These are phyloP conservation scores for Indicator indicator DNA, from an alignment of 2,113 vertebrate genomes.

Conservation along the genomic window DNA sequence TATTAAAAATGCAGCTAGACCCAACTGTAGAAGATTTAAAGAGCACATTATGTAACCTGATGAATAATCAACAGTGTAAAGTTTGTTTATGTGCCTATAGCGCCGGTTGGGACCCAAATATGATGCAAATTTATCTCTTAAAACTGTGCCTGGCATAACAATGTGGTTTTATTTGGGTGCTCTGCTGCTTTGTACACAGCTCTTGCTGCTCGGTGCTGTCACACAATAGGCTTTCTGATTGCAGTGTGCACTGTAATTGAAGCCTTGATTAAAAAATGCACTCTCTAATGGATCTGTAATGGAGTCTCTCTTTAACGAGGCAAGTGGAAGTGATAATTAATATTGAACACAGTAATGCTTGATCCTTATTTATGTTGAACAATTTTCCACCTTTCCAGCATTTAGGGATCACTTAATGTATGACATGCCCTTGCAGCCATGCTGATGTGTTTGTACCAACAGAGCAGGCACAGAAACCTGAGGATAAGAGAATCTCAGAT, in stretches of 20 bases:
- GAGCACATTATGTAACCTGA: not conserved
- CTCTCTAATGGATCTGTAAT: not conserved
- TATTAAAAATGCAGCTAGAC: not conserved
- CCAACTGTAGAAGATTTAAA: not conserved
- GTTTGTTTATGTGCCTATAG: not conserved
- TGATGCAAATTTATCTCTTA: not conserved
- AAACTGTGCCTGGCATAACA: not conserved
- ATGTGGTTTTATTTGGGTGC: not conserved
- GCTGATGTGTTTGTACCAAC: not conserved
- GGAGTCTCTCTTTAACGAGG: not conserved
- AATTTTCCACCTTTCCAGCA: not conserved
- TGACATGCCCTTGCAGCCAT: not conserved
- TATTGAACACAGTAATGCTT: not conserved
- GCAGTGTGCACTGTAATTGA: not conserved
- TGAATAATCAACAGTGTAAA: not conserved
- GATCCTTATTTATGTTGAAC: not conserved
- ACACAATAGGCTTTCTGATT: slow-evolving; percentile 2
- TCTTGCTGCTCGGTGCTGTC: not conserved
- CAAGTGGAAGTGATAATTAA: not conserved
- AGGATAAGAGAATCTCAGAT: not conserved
- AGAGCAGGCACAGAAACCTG: not conserved
- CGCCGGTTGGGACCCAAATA: not conserved
- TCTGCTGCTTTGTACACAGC: not conserved
- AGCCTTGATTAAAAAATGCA: slow-evolving; percentile 19
- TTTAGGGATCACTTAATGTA: not conserved